These are phyloP conservation scores for Lasiurus cinereus DNA, from an alignment of 2,113 vertebrate species.

Conservation along the genomic window DNA sequence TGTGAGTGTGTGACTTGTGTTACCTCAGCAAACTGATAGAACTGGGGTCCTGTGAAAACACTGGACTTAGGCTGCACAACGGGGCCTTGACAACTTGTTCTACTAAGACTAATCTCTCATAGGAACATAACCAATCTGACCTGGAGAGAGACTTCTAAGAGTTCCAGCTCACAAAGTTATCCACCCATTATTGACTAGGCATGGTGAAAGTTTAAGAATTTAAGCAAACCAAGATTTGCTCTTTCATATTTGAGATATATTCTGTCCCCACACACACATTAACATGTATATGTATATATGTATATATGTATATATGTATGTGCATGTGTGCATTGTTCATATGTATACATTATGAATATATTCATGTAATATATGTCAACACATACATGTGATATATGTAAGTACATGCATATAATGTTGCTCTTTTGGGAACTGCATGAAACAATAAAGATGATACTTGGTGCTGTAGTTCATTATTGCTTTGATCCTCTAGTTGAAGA, in stretches of 20 bases:
- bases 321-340: not conserved
- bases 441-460: not conserved
- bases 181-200: not conserved
- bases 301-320: rapidly evolving
- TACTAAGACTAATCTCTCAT: not conserved
- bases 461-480: not conserved
- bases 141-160: not conserved
- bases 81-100: not conserved
- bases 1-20: not conserved
- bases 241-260: not conserved
- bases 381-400: not conserved
- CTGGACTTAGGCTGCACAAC: not conserved
- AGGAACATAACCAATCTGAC: not conserved
- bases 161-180: not conserved
- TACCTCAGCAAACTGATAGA: not conserved
- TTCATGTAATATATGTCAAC: not conserved
- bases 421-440: not conserved
- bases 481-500: not conserved
- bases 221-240: not conserved
- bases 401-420: not conserved
- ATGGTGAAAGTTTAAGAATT: not conserved
- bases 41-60: not conserved
- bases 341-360: not conserved
- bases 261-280: not conserved
- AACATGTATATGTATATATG: not conserved